Evolutionary conservation across 1,140 invertebrate species (phyloP), one percentile per base, ranked within the genome.

Genomic region (Prorops nasuta): DNA sequence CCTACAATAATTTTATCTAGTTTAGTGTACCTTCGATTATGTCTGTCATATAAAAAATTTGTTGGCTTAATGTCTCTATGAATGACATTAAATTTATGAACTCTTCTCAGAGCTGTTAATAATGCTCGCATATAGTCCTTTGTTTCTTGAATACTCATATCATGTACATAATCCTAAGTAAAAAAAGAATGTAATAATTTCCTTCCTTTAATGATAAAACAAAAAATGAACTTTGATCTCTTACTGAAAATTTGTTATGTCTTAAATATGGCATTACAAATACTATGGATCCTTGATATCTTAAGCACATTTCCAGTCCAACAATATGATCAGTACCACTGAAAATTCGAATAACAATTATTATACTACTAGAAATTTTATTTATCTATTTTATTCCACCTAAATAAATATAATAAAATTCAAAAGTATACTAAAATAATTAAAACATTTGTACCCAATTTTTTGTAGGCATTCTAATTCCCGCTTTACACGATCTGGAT

Each of bases 21-120:
- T 39, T 36, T 22, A 54, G 43, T 36, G 78, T 80, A 90, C 87
- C 84, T 83, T 73, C 82, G 84, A 40, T 83, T 84, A n/a, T 79
- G 76, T 21, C 90, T 78, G 72, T 94, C 87, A 66, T 92, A 96
- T 1, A 96, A 79, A 71, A 96, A 96, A 78, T 96, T 96, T 69
- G 85, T 90, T 3, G 94, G 92, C 77, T 96, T 96, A n/a, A 96
- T 84, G 71, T 96, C 93, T 58, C 94, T 79, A 71, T 96, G 94
- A 55, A 96, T 94, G 42, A 96, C 85, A 54, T 87, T 84, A 71
- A 89, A 90, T 45, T 85, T 82, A 76, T 96, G 94, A 36, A 96
- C 89, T 63, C 89, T 82, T 36, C 79, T 73, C 36, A 96, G 75
- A 3, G 94, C 91, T 39, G 84, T 79, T 50, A 96, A 69, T 35